Evolutionary conservation across 2,888 invertebrate genomes (phyloP).

Genomic region (Pristionchus japonicus): DNA sequence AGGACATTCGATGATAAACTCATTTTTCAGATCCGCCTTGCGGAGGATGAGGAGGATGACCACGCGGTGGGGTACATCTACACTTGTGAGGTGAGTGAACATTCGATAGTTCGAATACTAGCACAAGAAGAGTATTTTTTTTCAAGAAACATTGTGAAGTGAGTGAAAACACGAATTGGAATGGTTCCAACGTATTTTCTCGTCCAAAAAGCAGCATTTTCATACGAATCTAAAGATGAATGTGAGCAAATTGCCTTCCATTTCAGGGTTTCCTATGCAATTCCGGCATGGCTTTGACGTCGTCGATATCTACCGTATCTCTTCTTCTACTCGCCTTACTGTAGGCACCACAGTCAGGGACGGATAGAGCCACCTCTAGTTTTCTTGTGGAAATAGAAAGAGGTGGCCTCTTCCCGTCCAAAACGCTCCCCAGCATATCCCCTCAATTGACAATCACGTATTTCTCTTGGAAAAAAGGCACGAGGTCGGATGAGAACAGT

Average conservation of each 20-base stretch:
- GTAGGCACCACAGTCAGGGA: not conserved
- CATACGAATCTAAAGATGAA: no score
- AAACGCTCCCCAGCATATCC: not conserved
- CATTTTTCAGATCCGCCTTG: constrained; percentile 59
- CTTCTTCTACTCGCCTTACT: not conserved
- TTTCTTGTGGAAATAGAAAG: not conserved
- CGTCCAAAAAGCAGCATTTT: no score
- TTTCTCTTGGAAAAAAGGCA: not conserved
- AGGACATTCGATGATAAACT: no score
- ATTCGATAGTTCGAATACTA: not conserved
- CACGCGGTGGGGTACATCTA: constrained; percentile 66
- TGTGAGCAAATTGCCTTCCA: not conserved
- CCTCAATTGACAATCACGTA: not conserved
- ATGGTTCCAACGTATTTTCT: no score
- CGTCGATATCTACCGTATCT: not conserved
- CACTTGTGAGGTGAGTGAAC: constrained; percentile 59
- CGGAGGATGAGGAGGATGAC: constrained; percentile 50
- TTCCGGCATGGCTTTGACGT: not conserved
- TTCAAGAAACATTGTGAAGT: not conserved
- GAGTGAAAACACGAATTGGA: not conserved
- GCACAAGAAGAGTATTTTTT: not conserved
- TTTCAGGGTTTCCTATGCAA: constrained; percentile 64
- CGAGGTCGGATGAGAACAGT: no score
- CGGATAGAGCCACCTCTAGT: not conserved
- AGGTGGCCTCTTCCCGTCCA: not conserved